Evolutionary conservation across 2,113 vertebrate genomes (phyloP).

Genomic region (Sisor rabdophorus): DNA sequence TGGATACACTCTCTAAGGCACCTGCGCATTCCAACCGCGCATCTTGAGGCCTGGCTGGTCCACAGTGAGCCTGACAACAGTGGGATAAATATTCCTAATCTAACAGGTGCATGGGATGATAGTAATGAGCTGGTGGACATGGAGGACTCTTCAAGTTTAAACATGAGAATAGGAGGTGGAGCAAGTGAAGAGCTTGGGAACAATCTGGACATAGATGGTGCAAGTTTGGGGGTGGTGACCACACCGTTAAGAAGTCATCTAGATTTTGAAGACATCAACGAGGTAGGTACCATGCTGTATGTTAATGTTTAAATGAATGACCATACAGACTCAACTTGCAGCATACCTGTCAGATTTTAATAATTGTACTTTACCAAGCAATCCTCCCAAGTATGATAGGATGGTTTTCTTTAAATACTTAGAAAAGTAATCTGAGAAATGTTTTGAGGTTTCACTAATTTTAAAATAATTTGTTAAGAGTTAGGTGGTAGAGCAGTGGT

Average conservation of each 20-base stretch:
- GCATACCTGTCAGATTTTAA: not conserved
- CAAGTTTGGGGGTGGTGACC: slow-evolving; percentile 69
- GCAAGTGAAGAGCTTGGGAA: slow-evolving; percentile 65
- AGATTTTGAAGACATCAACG: slow-evolving; percentile 70
- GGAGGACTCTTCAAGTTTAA: slow-evolving; percentile 34
- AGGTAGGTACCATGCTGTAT: slow-evolving; percentile 62
- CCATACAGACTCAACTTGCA: not conserved
- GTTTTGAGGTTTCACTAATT: not conserved
- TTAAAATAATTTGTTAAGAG: not conserved
- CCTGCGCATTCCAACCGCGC: slow-evolving; percentile 79
- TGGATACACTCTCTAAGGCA: slow-evolving; percentile 82
- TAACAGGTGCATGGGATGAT: slow-evolving; percentile 67
- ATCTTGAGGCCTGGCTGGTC: slow-evolving; percentile 87
- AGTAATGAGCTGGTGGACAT: slow-evolving; percentile 62
- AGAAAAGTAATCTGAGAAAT: not conserved
- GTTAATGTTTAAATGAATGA: not conserved
- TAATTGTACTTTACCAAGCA: not conserved
- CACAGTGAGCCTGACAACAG: slow-evolving; percentile 77
- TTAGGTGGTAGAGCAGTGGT: too few species aligned
- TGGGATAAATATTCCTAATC: slow-evolving; percentile 67
- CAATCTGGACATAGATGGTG: slow-evolving; percentile 62
- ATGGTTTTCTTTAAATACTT: not conserved
- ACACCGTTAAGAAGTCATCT: slow-evolving; percentile 60
- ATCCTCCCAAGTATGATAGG: not conserved
- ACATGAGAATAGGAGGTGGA: slow-evolving; percentile 49